Evolutionary conservation across 2,888 invertebrate species (phyloP).

Genomic region (Capitulum mitella): DNA sequence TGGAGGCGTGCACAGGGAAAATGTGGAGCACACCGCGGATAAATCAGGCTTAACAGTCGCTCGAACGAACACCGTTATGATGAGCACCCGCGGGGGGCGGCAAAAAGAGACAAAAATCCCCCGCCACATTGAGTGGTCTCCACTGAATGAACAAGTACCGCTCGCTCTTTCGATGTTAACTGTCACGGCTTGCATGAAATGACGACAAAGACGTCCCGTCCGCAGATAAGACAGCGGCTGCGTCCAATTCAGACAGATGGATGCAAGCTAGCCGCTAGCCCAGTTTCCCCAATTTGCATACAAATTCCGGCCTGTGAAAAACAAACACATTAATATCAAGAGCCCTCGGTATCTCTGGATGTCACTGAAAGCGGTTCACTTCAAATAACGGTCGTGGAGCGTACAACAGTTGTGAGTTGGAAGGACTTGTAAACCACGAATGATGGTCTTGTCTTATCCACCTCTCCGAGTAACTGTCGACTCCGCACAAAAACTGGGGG

Average conservation of each 20-base stretch:
- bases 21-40: neutral
- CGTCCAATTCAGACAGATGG: neutral
- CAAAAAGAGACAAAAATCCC: neutral
- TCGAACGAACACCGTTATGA: neutral
- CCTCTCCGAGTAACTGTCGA: neutral
- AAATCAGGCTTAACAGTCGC: neutral
- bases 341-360: neutral
- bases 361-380: neutral
- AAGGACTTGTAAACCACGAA: neutral
- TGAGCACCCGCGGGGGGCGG: neutral
- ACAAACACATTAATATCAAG: slow-evolving; percentile 5
- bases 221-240: neutral
- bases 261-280: neutral
- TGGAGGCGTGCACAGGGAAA: neutral
- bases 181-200: neutral
- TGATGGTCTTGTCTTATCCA: neutral
- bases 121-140: neutral
- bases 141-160: neutral
- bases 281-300: neutral
- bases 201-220: neutral
- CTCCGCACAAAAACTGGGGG: neutral
- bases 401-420: neutral
- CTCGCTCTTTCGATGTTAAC: neutral
- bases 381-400: neutral
- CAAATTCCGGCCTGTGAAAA: neutral